phyloP scores from a whole-genome alignment of 2,888 invertebrate species.

The Vandiemenella viatica region DNA sequence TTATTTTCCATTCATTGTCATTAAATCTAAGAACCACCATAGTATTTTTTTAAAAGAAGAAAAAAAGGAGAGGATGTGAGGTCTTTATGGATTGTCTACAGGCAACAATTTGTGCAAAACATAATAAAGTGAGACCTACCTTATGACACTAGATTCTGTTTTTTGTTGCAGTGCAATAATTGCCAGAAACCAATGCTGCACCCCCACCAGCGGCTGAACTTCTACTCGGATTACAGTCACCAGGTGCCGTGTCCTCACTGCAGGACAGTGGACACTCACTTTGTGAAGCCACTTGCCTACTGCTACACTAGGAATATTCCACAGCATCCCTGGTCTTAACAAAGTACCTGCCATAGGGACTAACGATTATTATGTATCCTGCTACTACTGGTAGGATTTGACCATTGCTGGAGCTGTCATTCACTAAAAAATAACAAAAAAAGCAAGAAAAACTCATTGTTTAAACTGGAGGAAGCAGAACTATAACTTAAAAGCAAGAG shows the following conservation, averaged over 20 bases:
- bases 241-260: conserved; percentile 84
- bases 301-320: conserved; percentile 65
- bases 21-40: too few relatives aligned
- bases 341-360: conserved; percentile 31
- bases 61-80: too few relatives aligned
- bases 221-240: conserved; percentile 90
- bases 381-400: not conserved
- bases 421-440: not conserved
- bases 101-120: too few relatives aligned
- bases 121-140: too few relatives aligned
- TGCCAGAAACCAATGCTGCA: conserved; percentile 80
- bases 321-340: conserved; percentile 76
- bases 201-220: conserved; percentile 72
- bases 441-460: too few relatives aligned
- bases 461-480: too few relatives aligned
- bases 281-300: conserved; percentile 76
- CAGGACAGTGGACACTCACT: conserved; percentile 79
- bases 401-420: not conserved
- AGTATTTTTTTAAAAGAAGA: too few relatives aligned
- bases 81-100: too few relatives aligned
- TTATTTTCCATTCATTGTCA: too few relatives aligned
- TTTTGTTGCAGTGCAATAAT: conserved; percentile 65
- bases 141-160: too few relatives aligned
- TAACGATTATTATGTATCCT: conserved; percentile 18
- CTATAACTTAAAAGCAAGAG: too few relatives aligned